Evolutionary conservation across 1,140 invertebrate species (phyloP), one percentile per base, ranked within the genome.

Genomic region (Zaprionus ghesquierei): DNA sequence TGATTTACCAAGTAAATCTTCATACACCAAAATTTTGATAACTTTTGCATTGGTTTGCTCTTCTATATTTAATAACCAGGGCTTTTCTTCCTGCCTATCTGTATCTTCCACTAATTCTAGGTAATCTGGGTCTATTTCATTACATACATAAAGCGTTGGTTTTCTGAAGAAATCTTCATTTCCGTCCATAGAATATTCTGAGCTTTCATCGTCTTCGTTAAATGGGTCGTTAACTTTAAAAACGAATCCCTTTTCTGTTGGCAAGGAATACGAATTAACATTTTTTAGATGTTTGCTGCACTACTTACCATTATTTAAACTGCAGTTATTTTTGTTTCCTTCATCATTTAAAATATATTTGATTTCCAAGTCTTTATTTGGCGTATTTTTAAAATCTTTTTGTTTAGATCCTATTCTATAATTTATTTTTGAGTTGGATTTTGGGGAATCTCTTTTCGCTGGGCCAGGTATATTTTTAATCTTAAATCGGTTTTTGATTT

Each of bases 21-120:
- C 33, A 27, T 20, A 64, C 31, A 64, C 61, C 25, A 29, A 25
- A 29, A 64, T 53, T 55, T 64, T 54, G 23, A 25, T 51, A 51
- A 68, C 10, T 13, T 27, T 51, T 29, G 22, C 55, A 9, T 60
- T 12, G 2, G 10, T 5, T 13, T 35, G 12, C 13, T 51, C 5
- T 9, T 46, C 44, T 13, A 35, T 9, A 1, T 33, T 2, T 20
- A 50, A 31, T 3, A 25, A 5, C 49, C 22, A 63, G 0, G 50
- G 33, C 0, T n/a, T 12, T n/a, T 38, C 22, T 13, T 38, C 49
- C 10, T 53, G n/a, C 5, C 38, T 1, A 0, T 63, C 23, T 6
- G 1, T 12, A 5, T 27, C 20, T 13, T 12, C 2, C 10, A 18
- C 49, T 12, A 51, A 54, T 5, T 20, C 31, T 10, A 53, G 3